Percentiles rank a stretch among this genome's conserved stretches.
Evolutionary conservation across 2,113 vertebrate species (phyloP).

Genomic region (Pollachius pollachius): DNA sequence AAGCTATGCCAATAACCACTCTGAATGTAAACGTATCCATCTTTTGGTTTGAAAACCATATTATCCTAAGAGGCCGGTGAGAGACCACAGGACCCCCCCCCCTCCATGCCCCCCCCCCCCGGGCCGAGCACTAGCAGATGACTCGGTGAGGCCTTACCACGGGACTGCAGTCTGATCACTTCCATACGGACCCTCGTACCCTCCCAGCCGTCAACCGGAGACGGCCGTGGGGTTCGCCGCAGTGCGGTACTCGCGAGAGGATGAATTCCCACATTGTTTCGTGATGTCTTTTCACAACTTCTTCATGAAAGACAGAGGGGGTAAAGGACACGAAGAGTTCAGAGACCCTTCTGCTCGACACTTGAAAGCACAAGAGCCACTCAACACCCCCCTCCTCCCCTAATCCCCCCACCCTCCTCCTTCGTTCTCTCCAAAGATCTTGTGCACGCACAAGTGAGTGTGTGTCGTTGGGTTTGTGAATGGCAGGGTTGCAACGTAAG

Average conservation of each 20-base stretch:
- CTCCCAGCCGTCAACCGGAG: slow-evolving; percentile 48
- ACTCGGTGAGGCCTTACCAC: slow-evolving; percentile 42
- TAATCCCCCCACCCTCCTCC: no score
- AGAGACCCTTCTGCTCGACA: no score
- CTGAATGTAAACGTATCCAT: no score
- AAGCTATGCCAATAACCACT: no score
- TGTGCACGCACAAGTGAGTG: neutral
- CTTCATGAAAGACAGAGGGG: slow-evolving; percentile 25
- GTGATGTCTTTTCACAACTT: slow-evolving; percentile 37
- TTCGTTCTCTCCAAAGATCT: no score
- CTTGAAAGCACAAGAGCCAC: no score
- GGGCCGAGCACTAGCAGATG: slow-evolving; percentile 29
- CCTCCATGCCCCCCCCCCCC: neutral
- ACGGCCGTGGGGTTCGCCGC: slow-evolving; percentile 28
- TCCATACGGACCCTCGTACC: slow-evolving; percentile 40
- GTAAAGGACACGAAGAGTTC: neutral
- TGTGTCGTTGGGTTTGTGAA: slow-evolving; percentile 11
- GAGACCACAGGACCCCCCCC: no score
- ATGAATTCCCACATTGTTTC: slow-evolving; percentile 49
- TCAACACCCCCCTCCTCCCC: no score
- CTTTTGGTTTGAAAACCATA: no score
- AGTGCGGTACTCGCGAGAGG: slow-evolving; percentile 37
- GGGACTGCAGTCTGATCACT: slow-evolving; percentile 38
- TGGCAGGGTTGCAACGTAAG: slow-evolving; percentile 31
- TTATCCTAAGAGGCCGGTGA: neutral